Base-by-base conservation (phyloP, 2,888 invertebrate genomes). In the Aporophyla lueneburgensis region DNA sequence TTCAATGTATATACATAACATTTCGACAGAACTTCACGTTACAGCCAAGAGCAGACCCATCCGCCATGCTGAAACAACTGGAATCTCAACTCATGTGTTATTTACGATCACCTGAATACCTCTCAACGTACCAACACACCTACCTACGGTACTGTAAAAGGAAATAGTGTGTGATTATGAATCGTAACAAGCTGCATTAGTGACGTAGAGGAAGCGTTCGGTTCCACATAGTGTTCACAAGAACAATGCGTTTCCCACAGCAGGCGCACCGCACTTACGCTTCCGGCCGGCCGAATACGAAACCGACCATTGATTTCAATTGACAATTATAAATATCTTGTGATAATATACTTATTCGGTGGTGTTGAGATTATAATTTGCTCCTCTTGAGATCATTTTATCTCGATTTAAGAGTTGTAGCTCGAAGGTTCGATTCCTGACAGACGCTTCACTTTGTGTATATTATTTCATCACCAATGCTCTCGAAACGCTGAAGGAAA, bases 171-270 rank as follows among this genome's bases (percentile, higher is more conserved):
- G 65, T 86, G 80, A 83, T 84, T 87, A 87, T 84, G 81, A 81
- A 74, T 79, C 56, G 78, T 78, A 85, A 74, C 86, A 79, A 75
- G 67, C 69, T 68, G 63, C 80, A 10, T 74, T 75, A 74, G 79
- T 76, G 80, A 75, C 81, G 84, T 76, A 80, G 88, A 92, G 93
- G 92, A 93, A 92, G 91, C 85, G 81, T 86, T 89, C 81, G 86
- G 89, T 90, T 88, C 91, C 88, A 89, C 89, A 89, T 88, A 87
- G 81, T 82, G 80, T 81, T 84, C 77, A 78, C 76, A 86, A 91
- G 90, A 92, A 93, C 93, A 93, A 93, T 93, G 88, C 78, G 86
- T 85, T 93, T 93, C 93, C 92, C 92, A 93, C 91, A 86, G 86
- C 84, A 74, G 76, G 79, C 82, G 70, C 67, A 74, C 84, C 74